These are phyloP conservation scores for Parapsyche elsis DNA, from an alignment of 1,140 invertebrate species.

Conservation along the genomic window DNA sequence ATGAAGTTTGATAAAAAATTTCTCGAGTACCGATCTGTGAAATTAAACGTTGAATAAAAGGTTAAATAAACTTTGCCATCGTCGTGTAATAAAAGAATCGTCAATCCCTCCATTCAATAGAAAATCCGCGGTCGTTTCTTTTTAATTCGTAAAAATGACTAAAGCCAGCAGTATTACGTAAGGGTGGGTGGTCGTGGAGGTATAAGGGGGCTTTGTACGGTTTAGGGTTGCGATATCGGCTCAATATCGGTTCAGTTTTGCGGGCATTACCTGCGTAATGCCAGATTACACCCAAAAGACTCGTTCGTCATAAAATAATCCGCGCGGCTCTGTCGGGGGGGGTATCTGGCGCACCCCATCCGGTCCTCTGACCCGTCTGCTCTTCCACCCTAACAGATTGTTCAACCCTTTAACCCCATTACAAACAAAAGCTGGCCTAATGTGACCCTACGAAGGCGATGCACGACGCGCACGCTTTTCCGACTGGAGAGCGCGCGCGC, in stretches of 20 bases:
- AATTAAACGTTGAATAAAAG: too few species aligned
- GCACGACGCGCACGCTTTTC: not conserved
- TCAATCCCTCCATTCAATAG: too few species aligned
- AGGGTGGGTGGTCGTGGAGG: too few species aligned
- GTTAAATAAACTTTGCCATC: not conserved
- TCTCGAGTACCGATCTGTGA: too few species aligned
- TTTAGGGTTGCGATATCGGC: slow-evolving; percentile 24
- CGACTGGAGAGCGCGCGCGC: too few species aligned
- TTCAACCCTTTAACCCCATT: slow-evolving; percentile 42
- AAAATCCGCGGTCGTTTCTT: too few species aligned
- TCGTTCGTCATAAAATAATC: slow-evolving; percentile 56
- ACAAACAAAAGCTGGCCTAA: slow-evolving; percentile 11
- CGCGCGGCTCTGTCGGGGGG: slow-evolving; percentile 38
- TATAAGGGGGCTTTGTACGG: not conserved
- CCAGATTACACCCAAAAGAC: slow-evolving; percentile 55
- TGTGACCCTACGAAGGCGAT: not conserved
- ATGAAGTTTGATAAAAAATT: too few species aligned
- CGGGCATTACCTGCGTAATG: slow-evolving; percentile 54
- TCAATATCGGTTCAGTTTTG: slow-evolving; percentile 51
- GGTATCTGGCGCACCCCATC: not conserved
- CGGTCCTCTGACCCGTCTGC: not conserved
- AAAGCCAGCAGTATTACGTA: too few species aligned
- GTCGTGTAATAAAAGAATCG: not conserved
- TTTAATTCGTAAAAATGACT: too few species aligned
- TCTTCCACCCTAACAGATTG: slow-evolving; percentile 28